phyloP scores from a whole-genome alignment of 2,113 vertebrate genomes.

The Tragulus kanchil region DNA sequence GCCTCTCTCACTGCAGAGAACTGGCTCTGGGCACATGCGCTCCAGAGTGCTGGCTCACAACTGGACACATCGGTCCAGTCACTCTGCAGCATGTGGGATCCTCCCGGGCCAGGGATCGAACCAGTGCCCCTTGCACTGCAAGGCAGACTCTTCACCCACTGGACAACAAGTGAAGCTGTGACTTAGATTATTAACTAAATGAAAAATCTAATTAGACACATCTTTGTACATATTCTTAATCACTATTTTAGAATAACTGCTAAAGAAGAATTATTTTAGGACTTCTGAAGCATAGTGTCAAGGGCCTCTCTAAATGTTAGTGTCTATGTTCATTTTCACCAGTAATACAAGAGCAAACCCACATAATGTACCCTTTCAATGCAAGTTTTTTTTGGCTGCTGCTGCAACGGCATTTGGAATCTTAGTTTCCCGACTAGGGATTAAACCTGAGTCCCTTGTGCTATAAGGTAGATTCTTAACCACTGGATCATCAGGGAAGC shows the following conservation, averaged over 20 bases:
- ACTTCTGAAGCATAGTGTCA: neutral
- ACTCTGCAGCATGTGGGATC: no score
- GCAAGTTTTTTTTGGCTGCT: neutral
- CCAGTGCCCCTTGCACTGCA: no score
- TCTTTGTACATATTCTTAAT: neutral
- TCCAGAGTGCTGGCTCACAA: no score
- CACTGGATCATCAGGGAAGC: neutral
- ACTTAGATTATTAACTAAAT: slow-evolving; percentile 23
- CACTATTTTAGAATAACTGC: neutral
- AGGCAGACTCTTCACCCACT: no score
- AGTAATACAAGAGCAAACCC: neutral
- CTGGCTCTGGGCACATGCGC: no score
- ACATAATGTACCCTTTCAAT: neutral
- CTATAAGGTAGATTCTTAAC: neutral
- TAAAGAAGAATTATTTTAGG: slow-evolving; percentile 9
- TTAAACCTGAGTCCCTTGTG: neutral
- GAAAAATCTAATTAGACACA: slow-evolving; percentile 29
- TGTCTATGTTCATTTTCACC: neutral
- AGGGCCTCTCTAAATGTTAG: neutral
- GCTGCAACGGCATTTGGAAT: neutral
- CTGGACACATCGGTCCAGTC: no score
- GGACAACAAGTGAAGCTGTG: no score
- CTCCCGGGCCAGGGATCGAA: no score
- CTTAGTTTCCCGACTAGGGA: neutral
- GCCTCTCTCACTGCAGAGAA: no score